phyloP scores from a whole-genome alignment of 2,888 invertebrate genomes.

The Sepioteuthis lessoniana region DNA sequence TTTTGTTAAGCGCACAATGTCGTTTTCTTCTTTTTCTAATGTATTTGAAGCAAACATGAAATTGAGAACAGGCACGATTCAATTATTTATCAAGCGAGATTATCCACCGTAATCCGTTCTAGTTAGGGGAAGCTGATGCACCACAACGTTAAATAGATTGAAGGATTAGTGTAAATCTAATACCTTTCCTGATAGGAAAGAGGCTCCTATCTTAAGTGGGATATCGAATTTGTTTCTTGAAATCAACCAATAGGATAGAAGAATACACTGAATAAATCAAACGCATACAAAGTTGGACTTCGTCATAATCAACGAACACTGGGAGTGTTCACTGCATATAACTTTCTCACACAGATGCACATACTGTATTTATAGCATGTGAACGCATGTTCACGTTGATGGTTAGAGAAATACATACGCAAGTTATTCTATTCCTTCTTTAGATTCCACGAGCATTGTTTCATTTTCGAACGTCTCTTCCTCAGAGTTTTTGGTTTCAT shows the following conservation, averaged over 20 bases:
- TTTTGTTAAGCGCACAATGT: not conserved
- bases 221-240: not conserved
- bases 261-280: not conserved
- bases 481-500: too few species aligned
- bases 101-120: not conserved
- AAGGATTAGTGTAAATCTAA: not conserved
- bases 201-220: not conserved
- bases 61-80: not conserved
- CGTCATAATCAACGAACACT: not conserved
- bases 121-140: not conserved
- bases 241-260: not conserved
- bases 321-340: not conserved
- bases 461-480: not conserved
- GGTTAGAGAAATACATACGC: too few species aligned
- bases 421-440: not conserved
- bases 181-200: not conserved
- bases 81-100: slow-evolving; percentile 21
- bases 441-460: not conserved
- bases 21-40: not conserved
- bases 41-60: not conserved
- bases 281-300: not conserved
- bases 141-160: not conserved
- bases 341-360: too few species aligned
- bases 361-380: too few species aligned
- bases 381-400: too few species aligned